Evolutionary conservation across 1,140 invertebrate genomes (phyloP).

Genomic region (Macrotrachela quadricornifera): DNA sequence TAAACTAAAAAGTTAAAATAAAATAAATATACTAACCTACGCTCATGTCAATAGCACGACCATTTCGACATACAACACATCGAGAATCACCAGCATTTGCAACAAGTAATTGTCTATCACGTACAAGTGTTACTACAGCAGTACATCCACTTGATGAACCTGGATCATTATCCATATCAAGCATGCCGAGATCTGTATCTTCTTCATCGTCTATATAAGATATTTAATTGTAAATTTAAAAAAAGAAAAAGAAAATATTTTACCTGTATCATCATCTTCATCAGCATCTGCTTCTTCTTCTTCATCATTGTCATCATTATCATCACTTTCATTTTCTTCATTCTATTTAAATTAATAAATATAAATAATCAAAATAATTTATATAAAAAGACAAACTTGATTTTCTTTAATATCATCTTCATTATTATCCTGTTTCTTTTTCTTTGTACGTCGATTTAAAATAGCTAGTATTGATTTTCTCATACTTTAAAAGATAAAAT

Average conservation of each 20-base stretch:
- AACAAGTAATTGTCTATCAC: slow-evolving; percentile 32
- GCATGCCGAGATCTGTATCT: background rate
- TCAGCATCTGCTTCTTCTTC: background rate
- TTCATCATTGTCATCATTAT: background rate
- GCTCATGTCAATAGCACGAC: slow-evolving; percentile 69
- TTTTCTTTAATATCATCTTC: background rate
- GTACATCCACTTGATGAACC: slow-evolving; percentile 56
- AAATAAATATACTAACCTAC: too few relatives aligned
- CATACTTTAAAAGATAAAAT: too few relatives aligned
- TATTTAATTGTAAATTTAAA: background rate
- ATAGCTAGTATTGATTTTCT: too few relatives aligned
- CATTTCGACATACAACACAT: slow-evolving; percentile 66
- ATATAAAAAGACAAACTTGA: too few relatives aligned
- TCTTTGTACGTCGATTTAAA: too few relatives aligned
- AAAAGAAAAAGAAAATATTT: background rate
- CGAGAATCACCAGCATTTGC: slow-evolving; percentile 61
- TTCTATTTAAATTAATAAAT: too few relatives aligned
- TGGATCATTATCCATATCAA: background rate
- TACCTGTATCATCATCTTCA: background rate
- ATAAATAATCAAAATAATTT: too few relatives aligned
- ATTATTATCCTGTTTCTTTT: background rate
- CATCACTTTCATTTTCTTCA: background rate
- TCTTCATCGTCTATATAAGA: slow-evolving; percentile 1
- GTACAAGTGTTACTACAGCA: slow-evolving; percentile 66
- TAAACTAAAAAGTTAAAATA: too few relatives aligned